These are phyloP conservation scores for Theocolax elegans DNA, from an alignment of 1,140 invertebrate species.

Conservation along the genomic window DNA sequence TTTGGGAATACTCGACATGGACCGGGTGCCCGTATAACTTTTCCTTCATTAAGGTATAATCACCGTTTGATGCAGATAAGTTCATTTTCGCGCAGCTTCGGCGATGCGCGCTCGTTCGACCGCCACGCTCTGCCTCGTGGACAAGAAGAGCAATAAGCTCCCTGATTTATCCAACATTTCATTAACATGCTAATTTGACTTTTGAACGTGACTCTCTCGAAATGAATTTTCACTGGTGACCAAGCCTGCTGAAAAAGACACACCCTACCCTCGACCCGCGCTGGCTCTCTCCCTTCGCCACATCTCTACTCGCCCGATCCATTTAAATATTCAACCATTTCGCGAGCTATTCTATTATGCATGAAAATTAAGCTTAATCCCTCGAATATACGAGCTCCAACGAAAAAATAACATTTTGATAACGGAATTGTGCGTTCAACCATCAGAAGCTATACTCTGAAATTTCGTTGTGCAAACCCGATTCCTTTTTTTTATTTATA, in stretches of 20 bases:
- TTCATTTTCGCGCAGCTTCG: slow-evolving; percentile 55
- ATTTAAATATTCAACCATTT: slow-evolving; percentile 2
- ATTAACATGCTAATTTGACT: slow-evolving; percentile 58
- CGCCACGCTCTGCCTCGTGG: slow-evolving; percentile 22
- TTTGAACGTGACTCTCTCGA: slow-evolving; percentile 39
- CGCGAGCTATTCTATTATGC: background rate
- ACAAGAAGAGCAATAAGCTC: slow-evolving; percentile 48
- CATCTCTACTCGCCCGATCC: no score
- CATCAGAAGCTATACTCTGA: no score
- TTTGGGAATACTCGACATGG: slow-evolving; percentile 48
- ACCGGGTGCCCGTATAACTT: slow-evolving; percentile 51
- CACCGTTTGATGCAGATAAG: slow-evolving; percentile 60
- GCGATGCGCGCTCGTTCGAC: slow-evolving; percentile 23
- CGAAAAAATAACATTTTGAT: background rate
- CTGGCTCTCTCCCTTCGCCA: no score
- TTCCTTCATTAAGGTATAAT: slow-evolving; percentile 59
- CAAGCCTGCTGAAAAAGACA: background rate
- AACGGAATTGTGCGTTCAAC: background rate
- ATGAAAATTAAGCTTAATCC: slow-evolving; percentile 10
- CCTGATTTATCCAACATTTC: slow-evolving; percentile 58
- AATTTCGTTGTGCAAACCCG: no score
- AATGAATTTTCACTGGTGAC: slow-evolving; percentile 26
- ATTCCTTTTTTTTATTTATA: no score
- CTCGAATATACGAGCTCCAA: background rate
- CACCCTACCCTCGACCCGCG: no score